Percentiles rank a stretch among this genome's conserved stretches.
phyloP scores from a whole-genome alignment of 2,113 vertebrate genomes.

The Colaptes auratus region DNA sequence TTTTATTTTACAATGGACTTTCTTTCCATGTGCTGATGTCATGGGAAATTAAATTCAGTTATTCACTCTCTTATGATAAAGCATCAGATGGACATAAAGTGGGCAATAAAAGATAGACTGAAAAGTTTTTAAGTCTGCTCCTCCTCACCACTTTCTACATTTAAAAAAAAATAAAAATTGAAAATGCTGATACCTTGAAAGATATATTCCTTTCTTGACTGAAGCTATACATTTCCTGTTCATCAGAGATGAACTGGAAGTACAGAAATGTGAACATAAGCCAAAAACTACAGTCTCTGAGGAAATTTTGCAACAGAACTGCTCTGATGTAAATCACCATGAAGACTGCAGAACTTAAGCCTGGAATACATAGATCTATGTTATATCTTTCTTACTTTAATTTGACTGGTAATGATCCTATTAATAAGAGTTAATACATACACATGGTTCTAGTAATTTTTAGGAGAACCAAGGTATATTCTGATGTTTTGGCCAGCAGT shows the following conservation, averaged over 20 bases:
- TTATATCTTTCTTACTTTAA: not conserved
- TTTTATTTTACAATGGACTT: not conserved
- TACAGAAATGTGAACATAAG: not conserved
- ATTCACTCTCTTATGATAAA: constrained; percentile 1
- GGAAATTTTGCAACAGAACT: not conserved
- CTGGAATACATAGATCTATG: not conserved
- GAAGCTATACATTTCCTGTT: not conserved
- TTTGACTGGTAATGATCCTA: not conserved
- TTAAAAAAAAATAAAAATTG: not conserved
- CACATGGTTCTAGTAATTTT: not conserved
- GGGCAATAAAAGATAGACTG: not conserved
- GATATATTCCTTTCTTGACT: not conserved
- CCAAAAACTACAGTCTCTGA: not conserved
- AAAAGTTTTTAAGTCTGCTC: not conserved
- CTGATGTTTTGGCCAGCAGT: not conserved
- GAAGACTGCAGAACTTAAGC: not conserved
- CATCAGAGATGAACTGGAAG: not conserved
- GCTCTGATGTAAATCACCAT: not conserved
- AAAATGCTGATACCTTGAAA: not conserved
- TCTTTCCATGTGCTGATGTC: not conserved
- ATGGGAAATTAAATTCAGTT: not conserved
- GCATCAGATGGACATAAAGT: not conserved
- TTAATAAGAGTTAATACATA: not conserved
- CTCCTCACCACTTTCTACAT: not conserved
- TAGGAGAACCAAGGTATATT: not conserved